These are phyloP conservation scores for Clostera curtula DNA, from an alignment of 2,888 invertebrate genomes.

Conservation along the genomic window DNA sequence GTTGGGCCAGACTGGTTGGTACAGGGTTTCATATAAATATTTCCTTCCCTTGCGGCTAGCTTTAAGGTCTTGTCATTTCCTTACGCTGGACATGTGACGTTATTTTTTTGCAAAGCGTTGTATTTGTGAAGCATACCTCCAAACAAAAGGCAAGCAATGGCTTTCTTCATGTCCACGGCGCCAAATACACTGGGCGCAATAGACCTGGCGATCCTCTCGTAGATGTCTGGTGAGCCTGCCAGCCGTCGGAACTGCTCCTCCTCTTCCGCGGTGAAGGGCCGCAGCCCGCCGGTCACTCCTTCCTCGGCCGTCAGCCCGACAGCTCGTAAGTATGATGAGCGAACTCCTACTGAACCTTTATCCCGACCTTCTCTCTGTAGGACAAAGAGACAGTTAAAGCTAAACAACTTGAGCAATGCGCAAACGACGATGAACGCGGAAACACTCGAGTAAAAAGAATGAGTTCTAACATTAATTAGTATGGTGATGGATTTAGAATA, in stretches of 20 bases:
- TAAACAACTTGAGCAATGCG: too few species aligned
- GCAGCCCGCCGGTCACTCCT: conserved; percentile 81
- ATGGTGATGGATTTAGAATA: too few species aligned
- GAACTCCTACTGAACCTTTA: conserved; percentile 90
- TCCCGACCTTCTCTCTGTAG: conserved; percentile 81
- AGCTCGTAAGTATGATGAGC: conserved; percentile 95
- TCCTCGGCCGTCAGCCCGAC: conserved; percentile 93
- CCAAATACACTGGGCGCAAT: conserved; percentile 99
- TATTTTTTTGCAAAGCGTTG: too few species aligned
- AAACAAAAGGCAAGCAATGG: conserved; percentile 95
- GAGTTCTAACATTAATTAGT: too few species aligned
- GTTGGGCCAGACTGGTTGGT: too few species aligned
- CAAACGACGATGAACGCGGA: too few species aligned
- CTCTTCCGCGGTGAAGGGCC: conserved; percentile 62
- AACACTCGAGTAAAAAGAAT: too few species aligned
- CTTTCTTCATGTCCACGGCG: conserved; percentile 95
- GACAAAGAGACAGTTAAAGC: neutral
- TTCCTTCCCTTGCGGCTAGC: too few species aligned
- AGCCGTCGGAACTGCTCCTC: conserved; percentile 86
- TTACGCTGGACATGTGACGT: too few species aligned
- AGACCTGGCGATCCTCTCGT: conserved; percentile 90
- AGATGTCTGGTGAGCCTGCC: conserved; percentile 89
- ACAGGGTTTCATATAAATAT: too few species aligned
- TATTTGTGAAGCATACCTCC: conserved; percentile 84
- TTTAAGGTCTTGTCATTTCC: too few species aligned